These are phyloP conservation scores for Epinephelus cyanopodus DNA, from an alignment of 2,113 vertebrate genomes.

Conservation along the genomic window DNA sequence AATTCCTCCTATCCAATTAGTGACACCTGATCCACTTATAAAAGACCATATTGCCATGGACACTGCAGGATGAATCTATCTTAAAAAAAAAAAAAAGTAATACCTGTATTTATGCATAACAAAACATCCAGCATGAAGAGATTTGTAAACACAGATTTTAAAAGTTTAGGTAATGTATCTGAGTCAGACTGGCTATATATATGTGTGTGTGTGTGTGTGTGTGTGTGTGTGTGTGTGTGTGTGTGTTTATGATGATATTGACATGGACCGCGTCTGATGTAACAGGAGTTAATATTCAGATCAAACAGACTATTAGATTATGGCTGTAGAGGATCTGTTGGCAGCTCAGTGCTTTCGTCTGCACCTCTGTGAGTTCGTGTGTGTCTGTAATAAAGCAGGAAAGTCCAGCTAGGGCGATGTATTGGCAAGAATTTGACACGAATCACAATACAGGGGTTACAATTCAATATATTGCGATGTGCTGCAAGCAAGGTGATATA, in stretches of 20 bases:
- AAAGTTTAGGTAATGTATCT: not conserved
- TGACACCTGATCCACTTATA: not conserved
- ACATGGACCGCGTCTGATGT: slow-evolving; percentile 47
- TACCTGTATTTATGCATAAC: slow-evolving; percentile 2
- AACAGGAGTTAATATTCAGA: slow-evolving; percentile 54
- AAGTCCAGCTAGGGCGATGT: too few relatives aligned
- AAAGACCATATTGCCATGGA: not conserved
- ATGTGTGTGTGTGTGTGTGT: slow-evolving; percentile 7
- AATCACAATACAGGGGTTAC: too few relatives aligned
- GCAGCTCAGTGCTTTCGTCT: not conserved
- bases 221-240: not conserved
- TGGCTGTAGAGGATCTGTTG: slow-evolving; percentile 31
- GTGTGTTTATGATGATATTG: slow-evolving; percentile 23
- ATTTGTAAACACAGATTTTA: slow-evolving; percentile 5
- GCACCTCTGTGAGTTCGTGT: not conserved
- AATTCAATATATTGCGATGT: too few relatives aligned
- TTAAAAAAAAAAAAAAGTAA: not conserved
- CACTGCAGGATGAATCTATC: not conserved
- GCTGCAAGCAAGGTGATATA: too few relatives aligned
- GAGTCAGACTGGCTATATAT: not conserved
- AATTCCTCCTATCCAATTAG: not conserved
- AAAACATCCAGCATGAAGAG: not conserved
- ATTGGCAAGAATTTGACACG: too few relatives aligned
- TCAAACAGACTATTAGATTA: slow-evolving; percentile 64
- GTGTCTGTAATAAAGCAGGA: not conserved